These are phyloP conservation scores for Orientallactaga bullata DNA, from an alignment of 2,113 vertebrate species.

Conservation along the genomic window DNA sequence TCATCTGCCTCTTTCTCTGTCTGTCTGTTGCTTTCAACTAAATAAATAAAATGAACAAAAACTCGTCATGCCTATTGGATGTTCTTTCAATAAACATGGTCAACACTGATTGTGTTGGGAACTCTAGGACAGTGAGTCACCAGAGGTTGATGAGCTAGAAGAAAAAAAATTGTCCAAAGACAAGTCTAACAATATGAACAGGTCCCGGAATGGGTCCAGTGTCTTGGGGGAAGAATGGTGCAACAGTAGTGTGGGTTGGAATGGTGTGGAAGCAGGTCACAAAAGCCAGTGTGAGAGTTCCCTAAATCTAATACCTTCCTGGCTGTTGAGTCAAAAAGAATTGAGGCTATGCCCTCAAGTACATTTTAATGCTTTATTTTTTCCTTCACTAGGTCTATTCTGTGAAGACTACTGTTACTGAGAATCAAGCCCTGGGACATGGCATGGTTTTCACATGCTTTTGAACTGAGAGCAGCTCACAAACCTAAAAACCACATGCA, in stretches of 20 bases:
- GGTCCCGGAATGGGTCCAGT: background rate
- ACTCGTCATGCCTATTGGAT: slow-evolving; percentile 14
- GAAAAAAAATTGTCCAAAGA: background rate
- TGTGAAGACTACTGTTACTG: background rate
- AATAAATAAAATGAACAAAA: too few species aligned
- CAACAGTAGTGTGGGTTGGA: background rate
- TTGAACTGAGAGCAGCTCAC: background rate
- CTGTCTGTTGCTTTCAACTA: too few species aligned
- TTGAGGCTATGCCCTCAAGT: background rate
- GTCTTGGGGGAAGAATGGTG: background rate
- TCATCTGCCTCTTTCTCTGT: too few species aligned
- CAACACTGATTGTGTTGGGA: slow-evolving; percentile 45
- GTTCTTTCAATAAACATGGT: slow-evolving; percentile 53
- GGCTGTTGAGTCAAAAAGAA: background rate
- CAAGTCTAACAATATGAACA: background rate
- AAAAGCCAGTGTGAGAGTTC: background rate
- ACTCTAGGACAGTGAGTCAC: slow-evolving; percentile 38
- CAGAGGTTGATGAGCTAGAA: slow-evolving; percentile 13
- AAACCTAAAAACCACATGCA: background rate
- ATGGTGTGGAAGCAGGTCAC: background rate
- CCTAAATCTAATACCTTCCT: slow-evolving; percentile 19
- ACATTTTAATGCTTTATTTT: background rate
- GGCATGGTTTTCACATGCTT: background rate
- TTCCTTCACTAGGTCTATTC: background rate
- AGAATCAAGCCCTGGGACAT: background rate